Percentiles rank a stretch among this genome's conserved stretches.
phyloP scores from a whole-genome alignment of 2,797 vertebrate genomes.

The Adelosebastes latens region DNA sequence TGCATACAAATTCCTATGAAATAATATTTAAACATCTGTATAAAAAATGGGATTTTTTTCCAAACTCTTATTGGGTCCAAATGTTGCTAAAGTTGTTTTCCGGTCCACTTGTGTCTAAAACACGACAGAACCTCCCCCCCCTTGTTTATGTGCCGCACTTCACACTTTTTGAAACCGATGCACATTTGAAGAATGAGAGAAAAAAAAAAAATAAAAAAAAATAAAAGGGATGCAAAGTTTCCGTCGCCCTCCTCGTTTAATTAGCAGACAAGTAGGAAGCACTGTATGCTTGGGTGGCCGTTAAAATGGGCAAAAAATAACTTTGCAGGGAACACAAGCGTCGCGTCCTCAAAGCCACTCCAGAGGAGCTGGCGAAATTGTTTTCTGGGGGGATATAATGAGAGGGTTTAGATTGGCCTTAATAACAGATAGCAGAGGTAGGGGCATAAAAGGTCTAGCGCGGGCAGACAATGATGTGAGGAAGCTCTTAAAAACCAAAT shows the following conservation, averaged over 20 bases:
- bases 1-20: background rate
- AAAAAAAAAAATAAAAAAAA: conserved; percentile 42
- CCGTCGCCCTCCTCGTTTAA: conserved; percentile 74
- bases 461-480: conserved; percentile 82
- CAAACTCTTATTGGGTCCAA: background rate
- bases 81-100: conserved; percentile 32
- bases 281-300: conserved; percentile 78
- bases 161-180: conserved; percentile 57
- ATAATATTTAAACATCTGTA: background rate
- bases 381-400: conserved; percentile 76
- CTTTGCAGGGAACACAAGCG: conserved; percentile 59
- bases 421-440: conserved; percentile 83
- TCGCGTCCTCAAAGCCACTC: conserved; percentile 71
- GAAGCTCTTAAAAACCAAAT: conserved; percentile 82
- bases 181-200: conserved; percentile 55
- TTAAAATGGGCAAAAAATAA: conserved; percentile 74
- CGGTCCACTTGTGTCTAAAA: conserved; percentile 28
- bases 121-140: conserved; percentile 15
- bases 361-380: conserved; percentile 67
- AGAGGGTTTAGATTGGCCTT: conserved; percentile 79
- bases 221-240: conserved; percentile 76
- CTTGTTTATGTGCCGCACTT: conserved; percentile 51
- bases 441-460: conserved; percentile 75
- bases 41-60: background rate
- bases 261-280: conserved; percentile 75